phyloP scores from a whole-genome alignment of 1,140 invertebrate species.

The Pseudomyrmex gracilis region DNA sequence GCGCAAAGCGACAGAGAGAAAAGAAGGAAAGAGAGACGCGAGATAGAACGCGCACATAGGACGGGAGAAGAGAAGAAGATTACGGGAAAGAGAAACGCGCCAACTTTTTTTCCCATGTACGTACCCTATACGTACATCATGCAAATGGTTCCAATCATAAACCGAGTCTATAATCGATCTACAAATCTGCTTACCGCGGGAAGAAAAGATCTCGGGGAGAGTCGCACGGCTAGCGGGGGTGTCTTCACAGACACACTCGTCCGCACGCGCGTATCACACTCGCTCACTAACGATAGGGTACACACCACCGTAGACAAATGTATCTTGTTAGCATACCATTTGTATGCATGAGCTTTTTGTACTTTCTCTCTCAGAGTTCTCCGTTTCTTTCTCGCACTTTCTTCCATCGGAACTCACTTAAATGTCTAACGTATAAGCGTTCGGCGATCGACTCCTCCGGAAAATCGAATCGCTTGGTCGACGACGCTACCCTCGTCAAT shows the following conservation, averaged over 20 bases:
- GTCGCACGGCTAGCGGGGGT: constrained; percentile 59
- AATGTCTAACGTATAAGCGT: constrained; percentile 73
- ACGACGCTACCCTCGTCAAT: not conserved
- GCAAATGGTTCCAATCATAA: constrained; percentile 85
- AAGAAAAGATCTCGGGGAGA: constrained; percentile 73
- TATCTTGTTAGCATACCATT: constrained; percentile 85
- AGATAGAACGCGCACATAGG: constrained; percentile 51
- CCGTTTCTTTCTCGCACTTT: constrained; percentile 41
- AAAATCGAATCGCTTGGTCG: constrained; percentile 76
- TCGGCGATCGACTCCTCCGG: constrained; percentile 82
- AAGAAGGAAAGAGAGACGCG: constrained; percentile 34
- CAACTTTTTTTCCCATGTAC: constrained; percentile 19
- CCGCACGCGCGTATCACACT: constrained; percentile 21
- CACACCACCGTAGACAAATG: constrained; percentile 83
- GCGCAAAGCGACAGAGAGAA: constrained; percentile 56
- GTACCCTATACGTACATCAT: constrained; percentile 81
- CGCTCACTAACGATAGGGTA: constrained; percentile 65
- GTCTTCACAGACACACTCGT: constrained; percentile 49
- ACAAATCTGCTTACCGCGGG: constrained; percentile 84
- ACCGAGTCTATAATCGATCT: constrained; percentile 85
- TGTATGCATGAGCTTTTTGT: constrained; percentile 83
- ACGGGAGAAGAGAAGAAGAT: not conserved
- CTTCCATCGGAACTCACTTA: constrained; percentile 51
- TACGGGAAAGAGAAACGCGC: constrained; percentile 48
- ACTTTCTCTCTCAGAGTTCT: constrained; percentile 66